Evolutionary conservation across 2,888 invertebrate species (phyloP).

Genomic region (Helicoverpa assulta): DNA sequence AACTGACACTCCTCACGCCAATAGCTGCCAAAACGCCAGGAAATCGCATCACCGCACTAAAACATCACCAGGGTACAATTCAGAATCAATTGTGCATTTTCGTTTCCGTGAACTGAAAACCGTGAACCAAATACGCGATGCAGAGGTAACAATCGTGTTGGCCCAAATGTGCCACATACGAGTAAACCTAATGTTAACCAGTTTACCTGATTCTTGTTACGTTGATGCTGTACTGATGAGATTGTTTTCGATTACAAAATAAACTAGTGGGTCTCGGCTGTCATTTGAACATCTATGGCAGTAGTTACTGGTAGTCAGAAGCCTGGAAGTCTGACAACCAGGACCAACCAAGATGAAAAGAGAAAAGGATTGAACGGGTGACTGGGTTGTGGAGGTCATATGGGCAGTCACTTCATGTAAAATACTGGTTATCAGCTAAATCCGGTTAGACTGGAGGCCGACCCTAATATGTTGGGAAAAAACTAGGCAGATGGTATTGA

Average conservation of each 20-base stretch:
- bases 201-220: constrained; percentile 30
- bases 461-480: no score
- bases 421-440: no score
- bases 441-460: no score
- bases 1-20: not conserved
- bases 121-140: constrained; percentile 33
- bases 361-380: no score
- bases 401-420: no score
- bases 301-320: no score
- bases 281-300: no score
- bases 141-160: constrained; percentile 30
- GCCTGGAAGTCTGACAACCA: no score
- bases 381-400: no score
- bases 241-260: constrained; percentile 7
- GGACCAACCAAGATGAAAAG: no score
- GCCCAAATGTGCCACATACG: constrained; percentile 30
- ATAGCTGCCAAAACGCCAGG: not conserved
- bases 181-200: constrained; percentile 33
- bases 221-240: constrained; percentile 14
- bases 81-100: constrained; percentile 24
- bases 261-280: no score
- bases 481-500: no score
- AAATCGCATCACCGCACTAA: constrained; percentile 19
- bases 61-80: constrained; percentile 16
- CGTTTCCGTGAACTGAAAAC: constrained; percentile 32